These are phyloP conservation scores for Dreissena rostriformis DNA, from an alignment of 1,140 invertebrate species.

Conservation along the genomic window DNA sequence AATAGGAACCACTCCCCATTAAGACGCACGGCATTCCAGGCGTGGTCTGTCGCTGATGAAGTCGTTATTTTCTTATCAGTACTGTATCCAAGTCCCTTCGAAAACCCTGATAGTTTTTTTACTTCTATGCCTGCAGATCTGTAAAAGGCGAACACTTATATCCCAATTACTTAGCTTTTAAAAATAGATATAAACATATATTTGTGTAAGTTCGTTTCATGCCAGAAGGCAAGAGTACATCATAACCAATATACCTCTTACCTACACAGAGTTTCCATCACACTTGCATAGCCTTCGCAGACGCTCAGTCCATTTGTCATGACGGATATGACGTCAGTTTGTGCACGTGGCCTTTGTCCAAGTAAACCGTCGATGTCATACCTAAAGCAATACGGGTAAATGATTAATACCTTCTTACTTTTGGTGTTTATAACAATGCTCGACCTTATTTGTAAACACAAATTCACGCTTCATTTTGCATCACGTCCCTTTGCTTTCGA, in stretches of 20 bases:
- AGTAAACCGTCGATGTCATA: slow-evolving; percentile 45
- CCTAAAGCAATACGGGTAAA: neutral
- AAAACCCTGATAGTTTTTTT: slow-evolving; percentile 87
- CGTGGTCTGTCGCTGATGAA: slow-evolving; percentile 88
- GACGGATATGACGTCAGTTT: neutral
- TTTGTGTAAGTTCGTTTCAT: neutral
- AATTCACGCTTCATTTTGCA: no score
- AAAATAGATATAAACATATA: neutral
- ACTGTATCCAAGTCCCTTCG: slow-evolving; percentile 97
- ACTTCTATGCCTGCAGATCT: slow-evolving; percentile 33
- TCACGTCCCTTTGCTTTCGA: no score
- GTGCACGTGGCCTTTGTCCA: neutral
- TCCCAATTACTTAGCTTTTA: neutral
- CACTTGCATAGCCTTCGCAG: slow-evolving; percentile 38
- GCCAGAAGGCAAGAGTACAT: neutral
- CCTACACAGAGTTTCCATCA: slow-evolving; percentile 40
- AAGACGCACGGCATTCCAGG: slow-evolving; percentile 69
- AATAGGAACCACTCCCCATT: slow-evolving; percentile 67
- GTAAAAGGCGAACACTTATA: neutral
- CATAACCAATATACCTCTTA: neutral
- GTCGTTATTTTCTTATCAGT: slow-evolving; percentile 95
- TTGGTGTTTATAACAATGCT: no score
- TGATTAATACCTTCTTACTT: no score
- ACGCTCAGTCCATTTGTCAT: slow-evolving; percentile 23
- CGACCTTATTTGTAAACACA: no score